Percentiles rank a stretch among this genome's conserved stretches.
Evolutionary conservation across 2,888 invertebrate species (phyloP).

Genomic region (Cremastinae sp.): DNA sequence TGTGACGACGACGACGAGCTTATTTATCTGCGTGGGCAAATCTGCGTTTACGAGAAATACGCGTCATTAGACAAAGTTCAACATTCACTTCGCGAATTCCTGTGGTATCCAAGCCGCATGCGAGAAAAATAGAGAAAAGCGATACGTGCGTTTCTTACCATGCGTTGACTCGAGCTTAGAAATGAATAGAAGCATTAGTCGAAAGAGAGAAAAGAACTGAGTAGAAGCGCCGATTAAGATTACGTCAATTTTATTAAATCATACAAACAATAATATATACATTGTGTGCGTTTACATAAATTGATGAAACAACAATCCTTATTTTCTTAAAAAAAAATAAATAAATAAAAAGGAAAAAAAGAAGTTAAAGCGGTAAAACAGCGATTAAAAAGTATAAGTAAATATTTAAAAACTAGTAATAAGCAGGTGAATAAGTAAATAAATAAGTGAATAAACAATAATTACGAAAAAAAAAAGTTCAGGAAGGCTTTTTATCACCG

Average conservation of each 20-base stretch:
- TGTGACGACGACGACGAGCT: constrained; percentile 24
- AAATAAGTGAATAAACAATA: constrained; percentile 38
- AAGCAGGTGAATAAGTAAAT: constrained; percentile 38
- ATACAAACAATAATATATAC: constrained; percentile 49
- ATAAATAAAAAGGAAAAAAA: constrained; percentile 3
- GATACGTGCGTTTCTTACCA: constrained; percentile 38
- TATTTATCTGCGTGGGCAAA: constrained; percentile 56
- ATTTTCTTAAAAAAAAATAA: constrained; percentile 13
- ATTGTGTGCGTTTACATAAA: constrained; percentile 47
- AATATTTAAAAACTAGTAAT: constrained; percentile 34
- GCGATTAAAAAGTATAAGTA: constrained; percentile 15
- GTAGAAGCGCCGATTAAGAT: constrained; percentile 40
- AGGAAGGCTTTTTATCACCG: constrained; percentile 4
- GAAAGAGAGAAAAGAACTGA: constrained; percentile 23
- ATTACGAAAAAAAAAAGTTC: constrained; percentile 6
- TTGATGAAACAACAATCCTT: constrained; percentile 15
- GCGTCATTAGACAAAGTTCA: constrained; percentile 34
- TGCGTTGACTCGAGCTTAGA: constrained; percentile 39
- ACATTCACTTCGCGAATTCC: constrained; percentile 45
- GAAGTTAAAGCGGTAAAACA: background rate
- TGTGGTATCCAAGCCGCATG: constrained; percentile 58
- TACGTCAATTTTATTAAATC: constrained; percentile 52
- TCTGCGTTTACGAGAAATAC: constrained; percentile 20
- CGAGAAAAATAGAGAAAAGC: constrained; percentile 15
- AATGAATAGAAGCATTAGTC: constrained; percentile 54